phyloP scores from a whole-genome alignment of 1,140 invertebrate species.

The Trypoxylus dichotomus region DNA sequence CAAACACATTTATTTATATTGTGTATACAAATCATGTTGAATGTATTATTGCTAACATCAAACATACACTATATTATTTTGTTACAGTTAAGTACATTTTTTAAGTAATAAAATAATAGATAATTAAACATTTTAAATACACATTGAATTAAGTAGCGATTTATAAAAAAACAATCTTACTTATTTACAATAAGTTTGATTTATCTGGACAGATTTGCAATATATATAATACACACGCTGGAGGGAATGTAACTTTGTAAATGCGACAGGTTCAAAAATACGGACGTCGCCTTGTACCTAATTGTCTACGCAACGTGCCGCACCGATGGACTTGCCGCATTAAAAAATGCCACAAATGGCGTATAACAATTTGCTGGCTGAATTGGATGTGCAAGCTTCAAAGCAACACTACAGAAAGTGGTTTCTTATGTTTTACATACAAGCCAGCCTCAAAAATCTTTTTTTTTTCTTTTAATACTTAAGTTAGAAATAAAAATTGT shows the following conservation, averaged over 20 bases:
- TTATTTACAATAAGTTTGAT: slow-evolving; percentile 55
- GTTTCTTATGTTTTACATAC: slow-evolving; percentile 33
- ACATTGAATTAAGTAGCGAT: slow-evolving; percentile 45
- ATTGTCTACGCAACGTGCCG: neutral
- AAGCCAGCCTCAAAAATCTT: slow-evolving; percentile 33
- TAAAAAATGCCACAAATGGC: slow-evolving; percentile 47
- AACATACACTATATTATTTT: slow-evolving; percentile 52
- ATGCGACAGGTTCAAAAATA: slow-evolving; percentile 17
- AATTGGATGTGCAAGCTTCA: slow-evolving; percentile 48
- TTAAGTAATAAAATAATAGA: slow-evolving; percentile 53
- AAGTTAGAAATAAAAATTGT: slow-evolving; percentile 12
- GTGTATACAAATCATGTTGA: slow-evolving; percentile 54
- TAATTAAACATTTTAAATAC: slow-evolving; percentile 48
- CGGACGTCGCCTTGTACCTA: slow-evolving; percentile 7
- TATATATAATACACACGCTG: slow-evolving; percentile 53
- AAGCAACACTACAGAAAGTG: slow-evolving; percentile 43
- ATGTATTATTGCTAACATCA: slow-evolving; percentile 54
- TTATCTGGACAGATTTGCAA: slow-evolving; percentile 54
- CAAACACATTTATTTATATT: slow-evolving; percentile 53
- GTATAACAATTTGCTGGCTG: slow-evolving; percentile 48
- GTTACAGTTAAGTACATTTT: slow-evolving; percentile 54
- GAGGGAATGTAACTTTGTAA: slow-evolving; percentile 50
- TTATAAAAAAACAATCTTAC: slow-evolving; percentile 51
- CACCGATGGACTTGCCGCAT: slow-evolving; percentile 38
- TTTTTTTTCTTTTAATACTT: slow-evolving; percentile 23